Conservation (phyloP, 2,888 invertebrate species). For the Anthoptus insignis region DNA sequence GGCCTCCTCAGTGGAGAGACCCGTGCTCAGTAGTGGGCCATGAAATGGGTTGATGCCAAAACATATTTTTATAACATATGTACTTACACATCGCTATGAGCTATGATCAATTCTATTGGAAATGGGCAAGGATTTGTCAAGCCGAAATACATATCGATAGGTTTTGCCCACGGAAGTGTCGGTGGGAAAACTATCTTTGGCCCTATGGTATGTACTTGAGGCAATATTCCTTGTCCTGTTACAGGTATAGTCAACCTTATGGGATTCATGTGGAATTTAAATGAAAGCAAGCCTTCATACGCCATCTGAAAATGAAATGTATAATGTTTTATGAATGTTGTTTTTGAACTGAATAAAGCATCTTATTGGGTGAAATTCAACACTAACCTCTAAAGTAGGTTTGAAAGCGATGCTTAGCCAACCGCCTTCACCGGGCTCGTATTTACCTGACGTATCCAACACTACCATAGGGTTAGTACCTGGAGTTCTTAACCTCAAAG, state of each 20-base stretch:
- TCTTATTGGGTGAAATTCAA: no score
- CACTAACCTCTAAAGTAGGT: slow-evolving; percentile 77
- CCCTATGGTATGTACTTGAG: slow-evolving; percentile 82
- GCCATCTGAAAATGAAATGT: slow-evolving; percentile 59
- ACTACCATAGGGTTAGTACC: slow-evolving; percentile 69
- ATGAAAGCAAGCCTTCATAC: slow-evolving; percentile 75
- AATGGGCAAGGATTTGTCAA: slow-evolving; percentile 89
- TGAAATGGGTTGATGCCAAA: no score
- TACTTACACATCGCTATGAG: slow-evolving; percentile 89
- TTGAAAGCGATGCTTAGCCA: slow-evolving; percentile 86
- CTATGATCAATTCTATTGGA: slow-evolving; percentile 90
- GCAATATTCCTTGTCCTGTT: slow-evolving; percentile 83
- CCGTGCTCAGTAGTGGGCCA: no score
- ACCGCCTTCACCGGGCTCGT: slow-evolving; percentile 80
- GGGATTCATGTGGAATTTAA: slow-evolving; percentile 82
- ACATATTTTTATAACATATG: background rate
- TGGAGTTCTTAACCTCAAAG: slow-evolving; percentile 65
- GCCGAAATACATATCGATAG: slow-evolving; percentile 86
- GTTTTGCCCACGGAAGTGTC: slow-evolving; percentile 87
- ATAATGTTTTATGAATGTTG: background rate
- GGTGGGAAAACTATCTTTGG: slow-evolving; percentile 87
- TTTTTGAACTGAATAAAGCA: no score
- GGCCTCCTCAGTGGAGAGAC: no score
- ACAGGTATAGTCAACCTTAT: slow-evolving; percentile 78
- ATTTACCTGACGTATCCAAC: slow-evolving; percentile 75